Evolutionary conservation across 2,888 invertebrate genomes (phyloP).

Genomic region (Lasioglossum vierecki): DNA sequence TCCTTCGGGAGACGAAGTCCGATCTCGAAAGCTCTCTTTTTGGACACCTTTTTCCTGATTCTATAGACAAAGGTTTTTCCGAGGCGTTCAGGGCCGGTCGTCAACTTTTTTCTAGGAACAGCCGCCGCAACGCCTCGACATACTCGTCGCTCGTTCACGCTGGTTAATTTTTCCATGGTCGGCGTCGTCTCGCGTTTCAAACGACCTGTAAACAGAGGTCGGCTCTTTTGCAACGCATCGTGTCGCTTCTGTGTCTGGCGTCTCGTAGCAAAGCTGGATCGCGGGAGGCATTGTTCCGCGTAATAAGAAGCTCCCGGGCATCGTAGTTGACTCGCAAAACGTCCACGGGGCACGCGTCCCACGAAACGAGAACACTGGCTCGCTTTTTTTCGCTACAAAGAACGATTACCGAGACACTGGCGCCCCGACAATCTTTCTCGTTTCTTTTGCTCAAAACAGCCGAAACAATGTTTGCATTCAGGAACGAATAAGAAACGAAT

Average conservation of each 20-base stretch:
- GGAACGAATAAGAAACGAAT: neutral
- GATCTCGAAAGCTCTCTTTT: neutral
- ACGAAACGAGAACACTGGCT: neutral
- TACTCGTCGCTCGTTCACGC: neutral
- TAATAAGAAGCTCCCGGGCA: neutral
- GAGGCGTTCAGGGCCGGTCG: neutral
- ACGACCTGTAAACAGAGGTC: neutral
- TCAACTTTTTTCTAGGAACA: neutral
- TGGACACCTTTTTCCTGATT: neutral
- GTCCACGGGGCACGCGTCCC: neutral
- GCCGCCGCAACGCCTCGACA: neutral
- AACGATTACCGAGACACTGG: neutral
- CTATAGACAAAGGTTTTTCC: neutral
- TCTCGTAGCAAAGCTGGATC: neutral
- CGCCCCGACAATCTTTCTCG: neutral
- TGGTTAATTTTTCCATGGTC: neutral
- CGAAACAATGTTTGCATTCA: neutral
- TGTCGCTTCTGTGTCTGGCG: neutral
- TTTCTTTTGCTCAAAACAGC: neutral
- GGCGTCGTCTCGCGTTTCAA: neutral
- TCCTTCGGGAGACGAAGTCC: neutral
- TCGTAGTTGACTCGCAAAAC: neutral
- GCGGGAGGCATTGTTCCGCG: neutral
- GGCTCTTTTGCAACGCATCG: neutral
- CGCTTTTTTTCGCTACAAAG: neutral